A percentile compares a stretch with the other conserved stretches of the same genome.
These are phyloP conservation scores for Tyrannus savana DNA, from an alignment of 2,113 vertebrate species.

Conservation along the genomic window DNA sequence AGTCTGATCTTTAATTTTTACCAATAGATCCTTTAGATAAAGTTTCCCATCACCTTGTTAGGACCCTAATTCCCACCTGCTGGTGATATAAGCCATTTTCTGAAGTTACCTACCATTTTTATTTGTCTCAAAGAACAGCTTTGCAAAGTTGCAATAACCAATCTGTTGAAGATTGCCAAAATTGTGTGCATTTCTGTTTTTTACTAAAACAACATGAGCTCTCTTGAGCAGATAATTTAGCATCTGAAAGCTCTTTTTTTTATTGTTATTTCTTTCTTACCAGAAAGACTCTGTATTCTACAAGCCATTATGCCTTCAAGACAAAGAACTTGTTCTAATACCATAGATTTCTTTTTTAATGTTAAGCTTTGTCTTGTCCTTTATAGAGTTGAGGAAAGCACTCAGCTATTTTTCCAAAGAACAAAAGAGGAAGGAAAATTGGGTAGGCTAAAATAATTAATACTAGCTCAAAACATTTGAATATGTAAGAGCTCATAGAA, in stretches of 20 bases:
- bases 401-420: neutral
- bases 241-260: neutral
- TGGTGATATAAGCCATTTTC: neutral
- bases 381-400: neutral
- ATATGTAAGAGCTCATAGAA: neutral
- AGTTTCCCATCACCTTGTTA: neutral
- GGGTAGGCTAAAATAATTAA: neutral
- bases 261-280: neutral
- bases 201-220: neutral
- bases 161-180: neutral
- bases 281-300: neutral
- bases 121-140: neutral
- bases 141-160: neutral
- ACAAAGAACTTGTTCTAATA: neutral
- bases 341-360: neutral
- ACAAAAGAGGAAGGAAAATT: neutral
- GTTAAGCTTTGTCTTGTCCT: neutral
- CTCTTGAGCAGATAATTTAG: neutral
- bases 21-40: neutral
- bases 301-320: neutral
- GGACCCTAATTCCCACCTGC: neutral
- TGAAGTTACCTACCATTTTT: neutral
- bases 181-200: neutral
- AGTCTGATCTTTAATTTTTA: neutral
- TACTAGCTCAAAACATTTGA: neutral